These are phyloP conservation scores for Luffia ferchaultella DNA, from an alignment of 2,888 invertebrate species.

Conservation along the genomic window DNA sequence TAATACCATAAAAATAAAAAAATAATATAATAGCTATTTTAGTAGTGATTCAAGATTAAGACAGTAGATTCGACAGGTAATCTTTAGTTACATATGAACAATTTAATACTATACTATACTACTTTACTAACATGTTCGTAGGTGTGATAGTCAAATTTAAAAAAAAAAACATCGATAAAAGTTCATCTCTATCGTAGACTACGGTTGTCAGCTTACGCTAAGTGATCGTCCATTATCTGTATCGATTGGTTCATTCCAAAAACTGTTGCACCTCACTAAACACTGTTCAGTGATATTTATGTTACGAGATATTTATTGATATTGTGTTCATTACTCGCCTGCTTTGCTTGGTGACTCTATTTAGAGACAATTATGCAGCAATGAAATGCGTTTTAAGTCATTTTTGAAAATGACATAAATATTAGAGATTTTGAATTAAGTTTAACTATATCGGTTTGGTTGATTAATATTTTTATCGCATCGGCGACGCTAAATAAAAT, in stretches of 20 bases:
- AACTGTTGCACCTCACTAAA: neutral
- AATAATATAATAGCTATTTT: too few species aligned
- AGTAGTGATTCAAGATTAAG: too few species aligned
- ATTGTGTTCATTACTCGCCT: neutral
- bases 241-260: slow-evolving; percentile 26
- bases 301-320: neutral
- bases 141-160: too few species aligned
- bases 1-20: too few species aligned
- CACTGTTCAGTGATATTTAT: neutral
- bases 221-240: slow-evolving; percentile 49
- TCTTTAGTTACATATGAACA: too few species aligned
- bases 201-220: slow-evolving; percentile 41
- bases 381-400: neutral
- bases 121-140: too few species aligned
- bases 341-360: neutral
- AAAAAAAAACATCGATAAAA: too few species aligned
- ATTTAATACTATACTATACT: too few species aligned
- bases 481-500: too few species aligned
- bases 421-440: neutral
- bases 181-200: slow-evolving; percentile 26
- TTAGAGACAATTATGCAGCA: neutral
- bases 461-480: too few species aligned
- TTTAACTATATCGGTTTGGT: too few species aligned
- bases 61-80: too few species aligned
- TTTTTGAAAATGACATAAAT: neutral